These are phyloP conservation scores for Nasonia longicornis DNA, from an alignment of 1,140 invertebrate genomes.

Conservation along the genomic window DNA sequence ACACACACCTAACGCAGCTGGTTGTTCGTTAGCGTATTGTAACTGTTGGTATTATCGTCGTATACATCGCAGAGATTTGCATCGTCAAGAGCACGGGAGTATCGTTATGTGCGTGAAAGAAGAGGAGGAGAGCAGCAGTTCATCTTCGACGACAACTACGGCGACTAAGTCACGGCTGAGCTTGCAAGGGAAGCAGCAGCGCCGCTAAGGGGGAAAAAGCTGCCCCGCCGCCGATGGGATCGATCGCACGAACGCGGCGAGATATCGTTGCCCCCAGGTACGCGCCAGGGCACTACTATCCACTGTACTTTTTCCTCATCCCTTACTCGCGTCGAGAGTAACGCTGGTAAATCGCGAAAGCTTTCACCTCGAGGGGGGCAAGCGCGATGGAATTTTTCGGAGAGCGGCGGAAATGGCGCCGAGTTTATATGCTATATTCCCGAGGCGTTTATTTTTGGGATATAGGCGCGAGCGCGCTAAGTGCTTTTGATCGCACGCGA, in stretches of 20 bases:
- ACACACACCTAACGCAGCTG: too few species aligned
- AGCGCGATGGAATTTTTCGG: not conserved
- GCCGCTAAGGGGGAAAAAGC: not conserved
- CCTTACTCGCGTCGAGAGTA: too few species aligned
- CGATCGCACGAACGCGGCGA: conserved; percentile 53
- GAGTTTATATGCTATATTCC: too few species aligned
- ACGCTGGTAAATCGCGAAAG: too few species aligned
- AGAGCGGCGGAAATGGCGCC: too few species aligned
- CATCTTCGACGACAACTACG: not conserved
- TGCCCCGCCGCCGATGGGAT: conserved; percentile 54
- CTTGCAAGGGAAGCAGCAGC: not conserved
- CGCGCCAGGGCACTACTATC: not conserved
- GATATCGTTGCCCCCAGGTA: conserved; percentile 15
- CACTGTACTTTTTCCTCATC: not conserved
- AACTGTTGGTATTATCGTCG: too few species aligned
- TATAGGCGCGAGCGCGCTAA: not conserved
- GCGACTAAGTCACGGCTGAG: conserved; percentile 22
- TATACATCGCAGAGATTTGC: too few species aligned
- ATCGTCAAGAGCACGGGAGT: too few species aligned
- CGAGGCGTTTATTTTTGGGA: not conserved
- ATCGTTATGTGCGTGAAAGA: not conserved
- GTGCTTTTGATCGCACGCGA: not conserved
- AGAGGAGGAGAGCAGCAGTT: not conserved
- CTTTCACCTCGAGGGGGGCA: too few species aligned
- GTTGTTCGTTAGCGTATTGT: too few species aligned